Percentiles rank a stretch among this genome's conserved stretches.
Conservation (phyloP, 2,888 invertebrate species). For the Eristalis tenax region DNA sequence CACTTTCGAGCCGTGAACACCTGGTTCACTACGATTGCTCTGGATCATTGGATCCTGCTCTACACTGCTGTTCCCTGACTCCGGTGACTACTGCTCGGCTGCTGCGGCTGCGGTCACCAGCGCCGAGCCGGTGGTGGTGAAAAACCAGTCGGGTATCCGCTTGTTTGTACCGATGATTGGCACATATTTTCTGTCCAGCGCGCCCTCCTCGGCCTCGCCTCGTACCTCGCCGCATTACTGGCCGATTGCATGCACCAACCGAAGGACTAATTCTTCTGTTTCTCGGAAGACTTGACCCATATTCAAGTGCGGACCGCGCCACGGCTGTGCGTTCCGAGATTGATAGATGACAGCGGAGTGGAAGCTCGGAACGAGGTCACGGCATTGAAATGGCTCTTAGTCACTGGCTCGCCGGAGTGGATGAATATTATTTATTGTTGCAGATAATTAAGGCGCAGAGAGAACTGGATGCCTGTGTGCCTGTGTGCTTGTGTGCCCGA, state of each 20-base stretch:
- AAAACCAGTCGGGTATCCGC: slow-evolving; percentile 69
- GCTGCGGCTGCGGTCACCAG: slow-evolving; percentile 37
- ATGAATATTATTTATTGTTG: slow-evolving; percentile 69
- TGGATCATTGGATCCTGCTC: slow-evolving; percentile 68
- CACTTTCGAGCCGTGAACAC: slow-evolving; percentile 64
- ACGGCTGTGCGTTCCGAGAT: slow-evolving; percentile 58
- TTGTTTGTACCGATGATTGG: slow-evolving; percentile 66
- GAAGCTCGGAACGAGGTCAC: slow-evolving; percentile 62
- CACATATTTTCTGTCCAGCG: slow-evolving; percentile 32
- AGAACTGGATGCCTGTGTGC: slow-evolving; percentile 12
- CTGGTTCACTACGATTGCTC: slow-evolving; percentile 67
- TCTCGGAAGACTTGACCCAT: slow-evolving; percentile 64
- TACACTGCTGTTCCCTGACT: slow-evolving; percentile 33
- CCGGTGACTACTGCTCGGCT: slow-evolving; percentile 20
- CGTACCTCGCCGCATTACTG: slow-evolving; percentile 28
- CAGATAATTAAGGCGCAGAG: slow-evolving; percentile 62
- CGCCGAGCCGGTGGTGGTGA: slow-evolving; percentile 34
- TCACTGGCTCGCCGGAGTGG: slow-evolving; percentile 30
- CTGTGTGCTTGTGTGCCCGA: too few species aligned
- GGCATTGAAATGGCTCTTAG: slow-evolving; percentile 67
- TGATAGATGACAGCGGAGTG: slow-evolving; percentile 69
- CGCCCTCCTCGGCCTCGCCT: neutral
- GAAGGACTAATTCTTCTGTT: slow-evolving; percentile 67
- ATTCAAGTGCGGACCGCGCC: slow-evolving; percentile 56
- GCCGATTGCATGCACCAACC: slow-evolving; percentile 29